Evolutionary conservation across 1,140 invertebrate genomes (phyloP), one percentile per base, ranked within the genome.

Genomic region (Prorops nasuta): DNA sequence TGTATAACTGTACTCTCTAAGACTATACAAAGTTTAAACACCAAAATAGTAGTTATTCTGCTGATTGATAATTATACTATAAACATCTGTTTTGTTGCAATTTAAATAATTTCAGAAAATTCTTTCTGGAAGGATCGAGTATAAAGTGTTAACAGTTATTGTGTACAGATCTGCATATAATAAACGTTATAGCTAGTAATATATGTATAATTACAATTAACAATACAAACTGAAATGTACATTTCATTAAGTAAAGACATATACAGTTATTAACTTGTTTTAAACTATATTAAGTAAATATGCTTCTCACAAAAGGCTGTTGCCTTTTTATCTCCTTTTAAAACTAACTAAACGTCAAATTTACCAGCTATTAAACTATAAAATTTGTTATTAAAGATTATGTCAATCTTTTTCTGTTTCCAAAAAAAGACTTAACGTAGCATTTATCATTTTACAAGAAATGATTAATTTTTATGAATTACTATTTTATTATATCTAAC

Each of bases 201-300:
- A n/a, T n/a, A n/a, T n/a, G n/a, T n/a, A n/a, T n/a, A 56, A 49
- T 54, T 58, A 54, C 34, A 46, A 12, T 43, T 55, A 49, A 56
- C 41, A 56, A 35, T 43, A 44, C 36, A 49, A 58, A 47, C 55
- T 40, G 35, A 60, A 63, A 64, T 64, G 54, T 64, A 64, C 62
- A 64, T 50, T 60, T 38, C 24, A 21, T 58, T 58, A 60, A 64
- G 61, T 60, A 63, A 55, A 53, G 36, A 43, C 51, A 53, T 62
- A 37, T 53, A 56, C 47, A 58, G 42, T 38, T 18, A 32, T 49
- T 35, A 16, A 21, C 35, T n/a, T 35, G 12, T 20, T 31, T 18
- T 56, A 51, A 53, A 28, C 44, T 46, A 46, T 15, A 7, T 53
- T 60, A 60, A 64, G 43, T 58, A 54, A 48, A 46, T 17, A 49